Percentiles rank a stretch among this genome's conserved stretches.
Conservation (phyloP, 2,797 vertebrate species). For the Sandelia bainsii region DNA sequence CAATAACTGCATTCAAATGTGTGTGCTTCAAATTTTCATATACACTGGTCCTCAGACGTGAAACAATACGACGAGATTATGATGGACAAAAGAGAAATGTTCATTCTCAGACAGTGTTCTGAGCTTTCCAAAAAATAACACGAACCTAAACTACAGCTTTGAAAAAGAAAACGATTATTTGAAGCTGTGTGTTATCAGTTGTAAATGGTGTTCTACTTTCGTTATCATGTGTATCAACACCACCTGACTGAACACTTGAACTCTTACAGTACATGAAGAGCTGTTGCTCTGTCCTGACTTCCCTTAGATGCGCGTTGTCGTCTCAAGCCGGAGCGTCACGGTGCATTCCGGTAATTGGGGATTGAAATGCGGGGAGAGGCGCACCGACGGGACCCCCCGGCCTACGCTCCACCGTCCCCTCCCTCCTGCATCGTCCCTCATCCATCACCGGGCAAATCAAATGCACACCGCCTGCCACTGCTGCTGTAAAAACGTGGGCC, state of each 20-base stretch:
- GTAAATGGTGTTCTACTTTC: neutral
- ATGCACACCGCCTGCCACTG: slow-evolving; percentile 54
- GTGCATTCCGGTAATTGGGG: slow-evolving; percentile 81
- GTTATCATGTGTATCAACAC: slow-evolving; percentile 32
- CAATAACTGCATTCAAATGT: neutral
- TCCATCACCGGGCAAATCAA: slow-evolving; percentile 82
- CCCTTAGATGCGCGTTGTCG: slow-evolving; percentile 50
- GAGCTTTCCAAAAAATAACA: neutral
- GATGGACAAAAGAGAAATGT: neutral
- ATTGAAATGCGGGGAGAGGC: slow-evolving; percentile 73
- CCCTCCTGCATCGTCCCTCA: slow-evolving; percentile 61
- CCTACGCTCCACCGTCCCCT: neutral
- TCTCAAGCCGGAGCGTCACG: slow-evolving; percentile 73
- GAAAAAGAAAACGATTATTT: neutral
- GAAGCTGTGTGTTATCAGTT: neutral
- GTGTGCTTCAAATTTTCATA: too few relatives aligned
- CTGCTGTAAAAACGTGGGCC: slow-evolving; percentile 40
- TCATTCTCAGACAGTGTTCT: neutral
- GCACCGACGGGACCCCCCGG: slow-evolving; percentile 57
- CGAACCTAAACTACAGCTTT: neutral
- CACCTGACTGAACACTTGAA: slow-evolving; percentile 7
- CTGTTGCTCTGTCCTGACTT: slow-evolving; percentile 55
- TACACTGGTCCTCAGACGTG: too few relatives aligned
- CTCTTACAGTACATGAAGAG: neutral
- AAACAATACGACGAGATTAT: slow-evolving; percentile 1